Percentiles rank a stretch among this genome's conserved stretches.
These are phyloP conservation scores for Drosophila vallismaia DNA, from an alignment of 2,888 invertebrate genomes.

Conservation along the genomic window DNA sequence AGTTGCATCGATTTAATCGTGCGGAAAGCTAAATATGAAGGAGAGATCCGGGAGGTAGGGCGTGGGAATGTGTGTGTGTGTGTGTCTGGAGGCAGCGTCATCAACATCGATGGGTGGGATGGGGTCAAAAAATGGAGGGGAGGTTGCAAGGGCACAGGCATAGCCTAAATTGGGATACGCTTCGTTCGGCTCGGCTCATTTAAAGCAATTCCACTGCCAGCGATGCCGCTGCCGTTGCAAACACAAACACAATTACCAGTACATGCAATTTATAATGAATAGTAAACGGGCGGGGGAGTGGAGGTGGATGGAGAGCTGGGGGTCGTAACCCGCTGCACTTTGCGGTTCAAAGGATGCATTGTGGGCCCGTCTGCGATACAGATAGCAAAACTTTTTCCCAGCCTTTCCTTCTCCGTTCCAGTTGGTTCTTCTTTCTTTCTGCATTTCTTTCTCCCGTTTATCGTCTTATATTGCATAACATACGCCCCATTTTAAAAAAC, in stretches of 20 bases:
- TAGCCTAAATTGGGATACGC: conserved; percentile 78
- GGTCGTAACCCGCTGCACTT: conserved; percentile 59
- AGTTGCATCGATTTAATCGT: conserved; percentile 81
- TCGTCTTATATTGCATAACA: conserved; percentile 57
- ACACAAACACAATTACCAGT: conserved; percentile 53
- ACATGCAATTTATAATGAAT: conserved; percentile 75
- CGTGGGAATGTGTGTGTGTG: not conserved
- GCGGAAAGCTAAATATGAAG: conserved; percentile 78
- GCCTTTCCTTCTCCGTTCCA: conserved; percentile 45
- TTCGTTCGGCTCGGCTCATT: conserved; percentile 73
- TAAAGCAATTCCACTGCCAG: conserved; percentile 69
- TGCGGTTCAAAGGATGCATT: conserved; percentile 79
- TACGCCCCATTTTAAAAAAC: conserved; percentile 34
- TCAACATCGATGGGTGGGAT: conserved; percentile 21
- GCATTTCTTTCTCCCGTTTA: conserved; percentile 41
- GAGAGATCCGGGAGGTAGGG: conserved; percentile 7
- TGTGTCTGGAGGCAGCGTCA: conserved; percentile 60
- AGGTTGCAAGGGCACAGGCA: conserved; percentile 13
- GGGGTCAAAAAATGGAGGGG: conserved; percentile 14
- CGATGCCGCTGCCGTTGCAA: conserved; percentile 4
- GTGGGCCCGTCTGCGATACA: conserved; percentile 70
- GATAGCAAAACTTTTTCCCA: conserved; percentile 65
- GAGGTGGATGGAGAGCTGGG: not conserved
- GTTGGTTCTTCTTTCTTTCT: conserved; percentile 23
- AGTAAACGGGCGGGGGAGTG: conserved; percentile 30